These are phyloP conservation scores for Ptilorrhoa leucosticta DNA, from an alignment of 2,113 vertebrate genomes.

Conservation along the genomic window DNA sequence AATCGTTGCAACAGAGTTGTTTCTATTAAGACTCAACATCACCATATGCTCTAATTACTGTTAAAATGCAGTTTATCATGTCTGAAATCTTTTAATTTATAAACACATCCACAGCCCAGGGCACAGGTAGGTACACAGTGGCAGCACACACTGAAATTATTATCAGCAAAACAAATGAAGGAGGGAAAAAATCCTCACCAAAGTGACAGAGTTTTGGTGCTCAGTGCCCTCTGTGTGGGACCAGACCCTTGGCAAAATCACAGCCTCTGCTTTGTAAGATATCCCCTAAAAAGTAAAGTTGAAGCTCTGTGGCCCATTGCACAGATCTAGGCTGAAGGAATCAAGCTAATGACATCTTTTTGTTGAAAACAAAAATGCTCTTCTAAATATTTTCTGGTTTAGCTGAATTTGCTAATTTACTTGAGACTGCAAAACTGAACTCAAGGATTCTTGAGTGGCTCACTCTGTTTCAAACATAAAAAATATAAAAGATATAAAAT, in stretches of 20 bases:
- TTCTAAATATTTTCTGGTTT: not conserved
- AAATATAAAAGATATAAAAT: not conserved
- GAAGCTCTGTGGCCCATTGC: not conserved
- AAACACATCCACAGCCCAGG: not conserved
- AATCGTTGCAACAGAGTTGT: constrained; percentile 22
- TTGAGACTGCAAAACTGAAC: not conserved
- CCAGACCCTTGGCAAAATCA: not conserved
- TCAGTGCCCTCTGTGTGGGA: not conserved
- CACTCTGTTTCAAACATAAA: not conserved
- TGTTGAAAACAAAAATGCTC: not conserved
- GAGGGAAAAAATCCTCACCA: not conserved
- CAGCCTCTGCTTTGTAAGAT: not conserved
- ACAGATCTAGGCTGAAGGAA: not conserved
- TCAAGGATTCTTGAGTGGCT: not conserved
- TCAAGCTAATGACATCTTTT: not conserved
- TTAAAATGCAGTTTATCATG: constrained; percentile 26
- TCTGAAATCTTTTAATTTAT: not conserved
- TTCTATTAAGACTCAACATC: not conserved
- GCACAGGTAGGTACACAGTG: not conserved
- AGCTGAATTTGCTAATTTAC: not conserved
- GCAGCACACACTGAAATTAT: not conserved
- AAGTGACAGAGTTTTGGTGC: not conserved
- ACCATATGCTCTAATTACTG: constrained; percentile 50
- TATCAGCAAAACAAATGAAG: not conserved
- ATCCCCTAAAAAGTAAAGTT: not conserved